Base-by-base conservation (phyloP, 2,797 vertebrate species). In the Nyctibius grandis region DNA sequence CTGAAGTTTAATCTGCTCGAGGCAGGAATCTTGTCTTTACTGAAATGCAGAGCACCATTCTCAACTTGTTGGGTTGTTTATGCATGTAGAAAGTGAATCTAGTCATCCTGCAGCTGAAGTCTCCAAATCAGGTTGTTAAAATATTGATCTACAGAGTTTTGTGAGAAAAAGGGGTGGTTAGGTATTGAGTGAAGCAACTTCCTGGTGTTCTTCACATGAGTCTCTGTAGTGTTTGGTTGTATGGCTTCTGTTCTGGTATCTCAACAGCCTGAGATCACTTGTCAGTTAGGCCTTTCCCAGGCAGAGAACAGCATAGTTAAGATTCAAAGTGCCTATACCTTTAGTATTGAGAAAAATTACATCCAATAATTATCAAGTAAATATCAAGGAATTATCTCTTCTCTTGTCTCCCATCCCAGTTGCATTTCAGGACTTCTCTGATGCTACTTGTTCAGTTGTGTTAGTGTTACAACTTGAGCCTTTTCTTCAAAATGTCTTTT, bases 181-280 rank as follows among this genome's bases (percentile, higher is more conserved):
- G 51, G 28, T 88, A 83, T 74, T 70, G 94, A 82, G 47, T 82
- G 54, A 63, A 95, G 44, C 53, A 96, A 60, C 38, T 95, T 95
- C 45, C 50, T 92, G 77, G 3, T 78, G 7, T 50, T 92, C 22
- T 83, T 88, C 51, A 33, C 5, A 0, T 2, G 21, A 42, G 2
- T 38, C 34, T 25, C 2, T 45, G n/a, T 12, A 34, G 45, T 6
- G 4, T 77, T 63, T 42, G 68, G 12, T 26, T 47, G 14, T 13
- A 34, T 56, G 14, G 17, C 8, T 18, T 4, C n/a, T 88, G 6
- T 50, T 73, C 38, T 76, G 51, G 7, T 69, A 11, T 76, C 50
- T 70, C 56, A 76, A 29, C 48, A 94, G 73, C 61, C 76, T 54
- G 26, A 68, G 69, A 34, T n/a, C 4, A 0, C 23, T 88, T 64